Conservation (phyloP, 2,888 invertebrate species). For the Helleia helle region DNA sequence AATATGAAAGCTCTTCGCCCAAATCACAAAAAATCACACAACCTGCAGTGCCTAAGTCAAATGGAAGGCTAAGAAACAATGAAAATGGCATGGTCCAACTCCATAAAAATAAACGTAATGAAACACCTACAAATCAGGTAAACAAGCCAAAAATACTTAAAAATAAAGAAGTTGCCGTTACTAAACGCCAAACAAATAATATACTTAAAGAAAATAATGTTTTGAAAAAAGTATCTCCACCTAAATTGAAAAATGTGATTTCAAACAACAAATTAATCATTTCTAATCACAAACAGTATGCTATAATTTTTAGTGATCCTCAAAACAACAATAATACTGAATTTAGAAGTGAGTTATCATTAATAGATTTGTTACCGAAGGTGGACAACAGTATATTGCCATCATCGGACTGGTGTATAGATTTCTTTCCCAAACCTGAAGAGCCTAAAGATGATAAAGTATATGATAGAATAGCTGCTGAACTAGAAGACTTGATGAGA, state of each 20-base stretch:
- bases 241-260: slow-evolving; percentile 34
- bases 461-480: slow-evolving; percentile 66
- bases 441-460: slow-evolving; percentile 63
- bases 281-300: slow-evolving; percentile 44
- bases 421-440: slow-evolving; percentile 54
- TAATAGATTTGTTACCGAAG: slow-evolving; percentile 43
- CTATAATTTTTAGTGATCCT: slow-evolving; percentile 50
- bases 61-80: slow-evolving; percentile 49
- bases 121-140: slow-evolving; percentile 41
- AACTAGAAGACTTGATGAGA: slow-evolving; percentile 64
- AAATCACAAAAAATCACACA: slow-evolving; percentile 36
- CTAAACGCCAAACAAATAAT: slow-evolving; percentile 28
- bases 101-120: slow-evolving; percentile 44
- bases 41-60: slow-evolving; percentile 30
- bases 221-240: slow-evolving; percentile 24
- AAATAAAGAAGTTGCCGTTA: slow-evolving; percentile 23
- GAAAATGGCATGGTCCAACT: slow-evolving; percentile 65
- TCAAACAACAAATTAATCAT: slow-evolving; percentile 25
- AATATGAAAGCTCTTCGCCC: slow-evolving; percentile 50
- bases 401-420: slow-evolving; percentile 59
- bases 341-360: slow-evolving; percentile 33
- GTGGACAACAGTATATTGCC: slow-evolving; percentile 50
- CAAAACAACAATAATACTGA: slow-evolving; percentile 34
- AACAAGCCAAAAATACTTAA: slow-evolving; percentile 32
- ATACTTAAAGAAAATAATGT: slow-evolving; percentile 57